A percentile compares a stretch with the other conserved stretches of the same genome.
Conservation (phyloP, 2,113 vertebrate genomes). For the Nesogale talazaci region DNA sequence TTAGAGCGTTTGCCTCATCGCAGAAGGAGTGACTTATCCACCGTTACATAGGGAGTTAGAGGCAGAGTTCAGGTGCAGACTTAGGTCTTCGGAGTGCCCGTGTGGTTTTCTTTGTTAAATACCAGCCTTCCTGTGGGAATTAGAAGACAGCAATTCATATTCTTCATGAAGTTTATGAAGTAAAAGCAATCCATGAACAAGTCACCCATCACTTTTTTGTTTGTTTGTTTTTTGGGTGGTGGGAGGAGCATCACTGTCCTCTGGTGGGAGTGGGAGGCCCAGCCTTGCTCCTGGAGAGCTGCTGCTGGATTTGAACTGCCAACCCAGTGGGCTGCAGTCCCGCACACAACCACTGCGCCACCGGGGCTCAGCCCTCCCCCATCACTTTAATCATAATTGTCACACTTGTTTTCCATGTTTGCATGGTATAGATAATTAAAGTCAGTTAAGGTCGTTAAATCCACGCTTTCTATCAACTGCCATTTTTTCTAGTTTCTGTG, state of each 20-base stretch:
- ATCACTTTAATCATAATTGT: slow-evolving; percentile 24
- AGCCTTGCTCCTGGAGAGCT: too few relatives aligned
- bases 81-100: slow-evolving; percentile 58
- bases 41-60: slow-evolving; percentile 35
- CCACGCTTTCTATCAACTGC: slow-evolving; percentile 15
- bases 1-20: not conserved
- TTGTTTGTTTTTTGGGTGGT: too few relatives aligned
- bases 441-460: not conserved
- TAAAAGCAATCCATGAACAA: slow-evolving; percentile 43
- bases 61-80: not conserved
- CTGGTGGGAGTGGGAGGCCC: too few relatives aligned
- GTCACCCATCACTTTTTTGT: not conserved
- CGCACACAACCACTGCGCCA: too few relatives aligned
- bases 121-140: slow-evolving; percentile 65
- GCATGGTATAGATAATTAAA: not conserved
- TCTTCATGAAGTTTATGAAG: slow-evolving; percentile 46
- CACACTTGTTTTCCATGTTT: slow-evolving; percentile 48
- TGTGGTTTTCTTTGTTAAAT: slow-evolving; percentile 57
- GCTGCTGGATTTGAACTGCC: too few relatives aligned
- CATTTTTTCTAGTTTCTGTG: slow-evolving; percentile 38
- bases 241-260: too few relatives aligned
- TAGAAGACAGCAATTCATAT: slow-evolving; percentile 59
- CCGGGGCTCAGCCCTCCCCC: too few relatives aligned
- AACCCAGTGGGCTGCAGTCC: too few relatives aligned
- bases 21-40: slow-evolving; percentile 10